phyloP scores from a whole-genome alignment of 2,113 vertebrate genomes.

The Nesospiza acunhae region DNA sequence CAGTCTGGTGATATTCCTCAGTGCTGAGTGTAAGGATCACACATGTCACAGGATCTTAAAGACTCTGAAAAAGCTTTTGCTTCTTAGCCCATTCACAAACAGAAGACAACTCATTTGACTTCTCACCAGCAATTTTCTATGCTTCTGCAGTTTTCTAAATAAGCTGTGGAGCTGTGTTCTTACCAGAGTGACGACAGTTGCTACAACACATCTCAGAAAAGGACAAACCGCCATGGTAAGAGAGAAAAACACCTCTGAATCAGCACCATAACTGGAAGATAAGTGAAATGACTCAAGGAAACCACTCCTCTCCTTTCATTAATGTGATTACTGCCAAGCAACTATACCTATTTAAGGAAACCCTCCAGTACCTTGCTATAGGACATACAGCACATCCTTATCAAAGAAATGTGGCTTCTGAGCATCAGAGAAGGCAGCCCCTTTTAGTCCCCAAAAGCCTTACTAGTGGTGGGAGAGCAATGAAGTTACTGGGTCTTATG shows the following conservation, averaged over 20 bases:
- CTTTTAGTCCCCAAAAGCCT: background rate
- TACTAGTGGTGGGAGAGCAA: background rate
- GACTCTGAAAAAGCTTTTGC: background rate
- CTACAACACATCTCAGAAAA: conserved; percentile 3
- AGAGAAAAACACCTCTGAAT: conserved; percentile 20
- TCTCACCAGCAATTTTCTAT: background rate
- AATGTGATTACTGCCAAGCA: background rate
- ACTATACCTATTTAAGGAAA: background rate
- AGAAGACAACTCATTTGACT: conserved; percentile 16
- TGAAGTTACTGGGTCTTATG: background rate
- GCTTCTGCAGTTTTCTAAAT: background rate
- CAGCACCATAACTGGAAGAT: background rate
- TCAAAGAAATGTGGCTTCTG: background rate
- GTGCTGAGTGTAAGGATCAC: background rate
- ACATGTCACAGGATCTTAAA: background rate
- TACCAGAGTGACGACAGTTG: background rate
- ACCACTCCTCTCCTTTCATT: background rate
- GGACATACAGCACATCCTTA: background rate
- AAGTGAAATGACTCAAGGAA: background rate
- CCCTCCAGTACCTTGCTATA: background rate
- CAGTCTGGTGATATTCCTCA: background rate
- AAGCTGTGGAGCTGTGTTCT: background rate
- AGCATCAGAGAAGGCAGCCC: background rate
- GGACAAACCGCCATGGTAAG: background rate
- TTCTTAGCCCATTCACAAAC: background rate